These are phyloP conservation scores for Lasioglossum figueresi DNA, from an alignment of 2,888 invertebrate species.

Conservation along the genomic window DNA sequence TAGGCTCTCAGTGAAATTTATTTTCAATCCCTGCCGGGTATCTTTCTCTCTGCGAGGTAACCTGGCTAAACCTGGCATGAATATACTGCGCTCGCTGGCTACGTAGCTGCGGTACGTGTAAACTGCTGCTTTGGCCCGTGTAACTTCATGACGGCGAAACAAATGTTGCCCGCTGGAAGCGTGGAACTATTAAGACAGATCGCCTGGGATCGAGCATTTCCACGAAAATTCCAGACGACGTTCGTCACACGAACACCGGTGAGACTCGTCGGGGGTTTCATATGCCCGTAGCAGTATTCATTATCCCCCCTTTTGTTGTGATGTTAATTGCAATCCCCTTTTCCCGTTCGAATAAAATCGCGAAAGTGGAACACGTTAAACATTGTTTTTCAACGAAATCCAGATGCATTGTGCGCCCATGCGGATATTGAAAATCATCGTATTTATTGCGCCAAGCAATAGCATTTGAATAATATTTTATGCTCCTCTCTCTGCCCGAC, in stretches of 20 bases:
- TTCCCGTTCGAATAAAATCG: not conserved
- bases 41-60: constrained; percentile 66
- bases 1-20: constrained; percentile 75
- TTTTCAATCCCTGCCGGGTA: constrained; percentile 73
- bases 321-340: not conserved
- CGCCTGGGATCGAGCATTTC: constrained; percentile 49
- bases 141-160: constrained; percentile 69
- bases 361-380: not conserved
- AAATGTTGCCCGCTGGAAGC: constrained; percentile 71
- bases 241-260: constrained; percentile 3
- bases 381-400: not conserved
- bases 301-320: not conserved
- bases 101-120: constrained; percentile 45
- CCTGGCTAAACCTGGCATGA: constrained; percentile 64
- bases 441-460: constrained; percentile 8
- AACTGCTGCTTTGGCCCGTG: constrained; percentile 58
- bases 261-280: constrained; percentile 6
- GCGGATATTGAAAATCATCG: constrained; percentile 10
- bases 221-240: constrained; percentile 37
- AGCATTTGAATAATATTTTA: constrained; percentile 5
- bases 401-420: not conserved
- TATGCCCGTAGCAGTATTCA: not conserved
- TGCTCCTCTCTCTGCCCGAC: too few species aligned
- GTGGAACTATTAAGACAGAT: constrained; percentile 64
- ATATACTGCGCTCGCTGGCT: constrained; percentile 62